A percentile compares a stretch with the other conserved stretches of the same genome.
These are phyloP conservation scores for Microplitis demolitor DNA, from an alignment of 1,140 invertebrate genomes.

Conservation along the genomic window DNA sequence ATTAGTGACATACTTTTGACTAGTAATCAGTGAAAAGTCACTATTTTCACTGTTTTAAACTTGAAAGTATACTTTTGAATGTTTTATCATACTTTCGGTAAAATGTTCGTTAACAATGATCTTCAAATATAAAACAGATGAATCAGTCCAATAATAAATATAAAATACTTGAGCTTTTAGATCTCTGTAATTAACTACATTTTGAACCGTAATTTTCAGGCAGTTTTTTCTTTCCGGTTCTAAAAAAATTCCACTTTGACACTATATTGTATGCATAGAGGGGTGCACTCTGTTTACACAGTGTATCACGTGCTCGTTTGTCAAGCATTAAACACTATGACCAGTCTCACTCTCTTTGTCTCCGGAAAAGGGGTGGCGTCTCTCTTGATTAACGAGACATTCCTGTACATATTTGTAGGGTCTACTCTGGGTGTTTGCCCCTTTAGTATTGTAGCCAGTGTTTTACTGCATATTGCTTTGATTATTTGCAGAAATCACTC, in stretches of 20 bases:
- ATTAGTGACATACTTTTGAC: too few relatives aligned
- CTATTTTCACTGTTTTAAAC: too few relatives aligned
- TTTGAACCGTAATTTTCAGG: too few relatives aligned
- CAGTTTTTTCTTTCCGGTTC: too few relatives aligned
- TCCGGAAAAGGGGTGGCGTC: constrained; percentile 18
- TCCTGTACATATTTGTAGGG: constrained; percentile 25
- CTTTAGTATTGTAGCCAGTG: constrained; percentile 23
- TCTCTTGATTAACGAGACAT: constrained; percentile 40
- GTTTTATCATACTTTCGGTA: too few relatives aligned
- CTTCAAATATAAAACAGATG: too few relatives aligned
- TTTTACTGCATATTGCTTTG: constrained; percentile 31
- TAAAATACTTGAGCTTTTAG: too few relatives aligned
- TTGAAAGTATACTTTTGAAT: too few relatives aligned
- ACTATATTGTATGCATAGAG: not conserved
- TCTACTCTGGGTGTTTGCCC: not conserved
- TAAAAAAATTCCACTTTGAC: not conserved
- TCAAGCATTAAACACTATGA: constrained; percentile 36
- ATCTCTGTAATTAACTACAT: too few relatives aligned
- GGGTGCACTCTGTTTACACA: constrained; percentile 27
- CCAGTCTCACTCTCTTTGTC: constrained; percentile 12
- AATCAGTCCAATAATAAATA: too few relatives aligned
- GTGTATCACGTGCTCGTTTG: constrained; percentile 32
- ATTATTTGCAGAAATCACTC: not conserved
- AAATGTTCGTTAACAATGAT: too few relatives aligned
- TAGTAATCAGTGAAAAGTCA: too few relatives aligned